Base-by-base conservation (phyloP, 2,113 vertebrate species). In the Bubo scandiacus region DNA sequence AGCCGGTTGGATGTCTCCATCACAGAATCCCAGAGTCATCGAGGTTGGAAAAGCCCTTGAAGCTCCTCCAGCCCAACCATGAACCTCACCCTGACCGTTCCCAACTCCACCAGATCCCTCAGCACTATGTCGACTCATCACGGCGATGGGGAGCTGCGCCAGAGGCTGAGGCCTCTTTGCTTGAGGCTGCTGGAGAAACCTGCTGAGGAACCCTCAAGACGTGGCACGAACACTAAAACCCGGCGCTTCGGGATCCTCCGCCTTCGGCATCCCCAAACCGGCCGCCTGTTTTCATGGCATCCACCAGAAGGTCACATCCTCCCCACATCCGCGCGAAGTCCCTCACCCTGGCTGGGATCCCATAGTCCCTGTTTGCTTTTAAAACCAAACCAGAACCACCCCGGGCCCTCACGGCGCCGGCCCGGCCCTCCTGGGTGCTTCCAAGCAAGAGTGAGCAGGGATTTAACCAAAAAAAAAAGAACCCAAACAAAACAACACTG, bases 251-350 rank as follows among this genome's bases (percentile, higher is more conserved):
- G 45, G 32, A 18, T 63, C 49, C 26, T 55, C 71, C n/a, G 25
- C 67, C 86, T 63, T 42, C 9, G 1, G 67, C 26, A 2, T 15
- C 52, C 25, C 58, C 9, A 4, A 66, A 43, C 21, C 68, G 15
- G 42, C 49, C 2, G 6, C 11, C 23, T 1, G 1, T 66, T 59
- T 27, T 23, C 52, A 27, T 4, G 25, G 40, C 16, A 12, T 21
- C 62, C 47, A 14, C 9, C 34, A 15, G 21, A 19, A 34, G 22
- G 34, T 42, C 34, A 3, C 29, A 13, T 21, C n/a, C 30, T 20
- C 55, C 47, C 54, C 61, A 34, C 4, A 13, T 12, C 45, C 18
- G 11, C 7, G n/a, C 0, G 1, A 19, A 2, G 32, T 25, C 36
- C 43, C 19, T 40, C 29, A 12, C 32, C 27, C 73, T 11, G 29